These are phyloP conservation scores for Syrista parreyssii DNA, from an alignment of 2,888 invertebrate genomes.

Conservation along the genomic window DNA sequence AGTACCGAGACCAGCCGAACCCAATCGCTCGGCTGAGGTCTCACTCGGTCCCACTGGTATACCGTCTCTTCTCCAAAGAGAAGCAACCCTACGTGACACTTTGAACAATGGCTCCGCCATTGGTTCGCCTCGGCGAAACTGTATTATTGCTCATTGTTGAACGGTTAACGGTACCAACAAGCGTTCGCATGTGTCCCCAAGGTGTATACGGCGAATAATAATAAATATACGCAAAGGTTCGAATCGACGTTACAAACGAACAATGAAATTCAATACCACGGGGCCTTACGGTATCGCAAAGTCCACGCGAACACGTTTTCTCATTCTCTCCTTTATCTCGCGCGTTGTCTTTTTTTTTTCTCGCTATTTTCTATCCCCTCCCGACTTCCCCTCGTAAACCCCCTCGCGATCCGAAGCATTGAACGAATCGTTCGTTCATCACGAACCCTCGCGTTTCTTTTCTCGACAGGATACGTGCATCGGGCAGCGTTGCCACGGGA, in stretches of 20 bases:
- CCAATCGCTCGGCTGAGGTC: too few species aligned
- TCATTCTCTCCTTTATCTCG: not conserved
- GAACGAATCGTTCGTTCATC: not conserved
- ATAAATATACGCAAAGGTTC: not conserved
- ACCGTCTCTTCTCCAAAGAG: not conserved
- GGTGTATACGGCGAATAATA: not conserved
- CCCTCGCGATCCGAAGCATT: not conserved
- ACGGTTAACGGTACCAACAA: not conserved
- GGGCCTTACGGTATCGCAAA: not conserved
- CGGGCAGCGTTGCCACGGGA: not conserved
- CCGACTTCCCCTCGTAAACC: too few species aligned
- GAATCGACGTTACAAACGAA: not conserved
- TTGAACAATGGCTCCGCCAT: not conserved
- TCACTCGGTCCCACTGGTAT: too few species aligned
- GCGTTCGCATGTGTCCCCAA: not conserved
- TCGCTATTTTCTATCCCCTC: not conserved
- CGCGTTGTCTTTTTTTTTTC: not conserved
- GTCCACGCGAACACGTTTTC: not conserved
- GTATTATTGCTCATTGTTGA: slow-evolving; percentile 1
- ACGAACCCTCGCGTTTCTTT: not conserved
- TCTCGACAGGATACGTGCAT: not conserved
- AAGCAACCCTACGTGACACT: not conserved
- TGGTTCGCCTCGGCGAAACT: not conserved
- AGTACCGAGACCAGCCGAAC: too few species aligned
- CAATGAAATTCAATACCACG: not conserved